A percentile compares a stretch with the other conserved stretches of the same genome.
Evolutionary conservation across 2,797 vertebrate species (phyloP).

Genomic region (Phrynocephalus vlangalii): DNA sequence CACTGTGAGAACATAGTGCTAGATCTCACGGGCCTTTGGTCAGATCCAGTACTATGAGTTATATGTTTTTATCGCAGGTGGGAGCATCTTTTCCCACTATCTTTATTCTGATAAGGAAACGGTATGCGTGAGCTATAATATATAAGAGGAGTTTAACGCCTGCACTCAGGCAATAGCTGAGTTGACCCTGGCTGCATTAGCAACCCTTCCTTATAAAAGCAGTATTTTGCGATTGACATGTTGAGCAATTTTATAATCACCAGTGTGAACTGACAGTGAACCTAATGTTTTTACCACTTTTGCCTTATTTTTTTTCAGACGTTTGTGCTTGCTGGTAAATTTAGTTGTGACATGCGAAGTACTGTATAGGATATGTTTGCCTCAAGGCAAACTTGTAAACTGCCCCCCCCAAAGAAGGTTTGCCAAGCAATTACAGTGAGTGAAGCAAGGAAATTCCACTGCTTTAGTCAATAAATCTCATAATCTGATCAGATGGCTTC

Average conservation of each 20-base stretch:
- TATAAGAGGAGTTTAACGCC: background rate
- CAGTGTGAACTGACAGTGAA: background rate
- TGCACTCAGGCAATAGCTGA: background rate
- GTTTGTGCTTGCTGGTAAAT: too few species aligned
- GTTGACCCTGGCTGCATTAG: background rate
- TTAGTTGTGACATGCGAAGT: too few species aligned
- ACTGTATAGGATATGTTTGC: background rate
- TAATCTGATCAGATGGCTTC: background rate
- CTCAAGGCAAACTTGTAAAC: background rate
- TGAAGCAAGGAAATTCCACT: background rate
- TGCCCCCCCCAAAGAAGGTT: background rate
- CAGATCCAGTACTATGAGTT: background rate
- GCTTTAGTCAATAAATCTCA: background rate
- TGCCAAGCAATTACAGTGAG: background rate
- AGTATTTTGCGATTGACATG: background rate
- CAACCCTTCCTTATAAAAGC: background rate
- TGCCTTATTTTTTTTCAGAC: too few species aligned
- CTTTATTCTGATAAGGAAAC: background rate
- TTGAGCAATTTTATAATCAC: background rate
- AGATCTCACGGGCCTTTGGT: background rate
- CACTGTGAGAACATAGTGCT: background rate
- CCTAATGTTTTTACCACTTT: too few species aligned
- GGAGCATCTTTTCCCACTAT: background rate
- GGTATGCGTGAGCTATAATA: background rate
- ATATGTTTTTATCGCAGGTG: background rate